Evolutionary conservation across 2,888 invertebrate genomes (phyloP), one percentile per base, ranked within the genome.

Genomic region (Suillia variegata): DNA sequence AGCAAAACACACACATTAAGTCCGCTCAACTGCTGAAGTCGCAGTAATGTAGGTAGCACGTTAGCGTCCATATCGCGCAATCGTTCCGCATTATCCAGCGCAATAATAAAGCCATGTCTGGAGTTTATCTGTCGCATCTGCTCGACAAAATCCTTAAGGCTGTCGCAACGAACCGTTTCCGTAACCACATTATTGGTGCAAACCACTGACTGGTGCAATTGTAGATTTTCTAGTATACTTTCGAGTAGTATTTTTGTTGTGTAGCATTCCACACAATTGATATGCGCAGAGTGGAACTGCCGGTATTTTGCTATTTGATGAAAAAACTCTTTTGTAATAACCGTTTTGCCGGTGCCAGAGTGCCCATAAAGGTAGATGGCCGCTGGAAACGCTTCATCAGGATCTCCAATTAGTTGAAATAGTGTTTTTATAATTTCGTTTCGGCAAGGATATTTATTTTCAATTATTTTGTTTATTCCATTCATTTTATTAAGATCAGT

Each of bases 191-290:
- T 34, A 3, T 58, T 51, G 2, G 50, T n/a, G n/a, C n/a, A 20
- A 2, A 10, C 24, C 2, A 52, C 21, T 2, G 26, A 8, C 2
- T 58, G 54, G n/a, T n/a, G n/a, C n/a, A n/a, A n/a, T n/a, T n/a
- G n/a, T 13, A 78, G 58, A 60, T 86, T 86, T 55, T 86, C 85
- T 54, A 94, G 75, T 61, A 94, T 87, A 59, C 87, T 86, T 79
- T 95, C 93, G 68, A 88, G 90, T 67, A 96, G 83, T 61, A 93
- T 87, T 80, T 89, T 89, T 8, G 87, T 83, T 8, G 88, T 87
- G 78, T 92, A 92, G 77, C 91, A 92, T 81, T 95, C 94, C 6
- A 93, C 86, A 75, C 94, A 91, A 82, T 94, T 92, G 24, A 95
- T 83, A 38, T 87, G 76, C 1, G 65, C 76, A 3, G 59, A 54